Base-by-base conservation (phyloP, 2,113 vertebrate genomes). In the Pipa parva region DNA sequence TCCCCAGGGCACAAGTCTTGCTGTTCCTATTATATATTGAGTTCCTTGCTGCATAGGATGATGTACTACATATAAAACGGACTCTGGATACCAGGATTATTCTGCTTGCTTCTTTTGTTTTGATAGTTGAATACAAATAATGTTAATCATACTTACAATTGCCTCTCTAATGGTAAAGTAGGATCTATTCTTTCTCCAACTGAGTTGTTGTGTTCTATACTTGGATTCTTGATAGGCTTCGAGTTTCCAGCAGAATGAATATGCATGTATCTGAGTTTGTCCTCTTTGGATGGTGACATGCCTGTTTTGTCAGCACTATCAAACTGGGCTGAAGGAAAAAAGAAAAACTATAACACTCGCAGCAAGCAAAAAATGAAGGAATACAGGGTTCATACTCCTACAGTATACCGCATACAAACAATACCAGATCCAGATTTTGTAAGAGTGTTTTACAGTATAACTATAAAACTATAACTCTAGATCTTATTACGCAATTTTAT, bases 151-250 rank as follows among this genome's bases (percentile, higher is more conserved):
- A 97, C 95, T 96, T 85, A 99, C 97, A 94, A 92, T 85, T 98
- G 97, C 84, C 89, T 97, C 81, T 97, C 95, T 79, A 99, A 80
- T 9, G 95, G 90, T 84, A 97, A 79, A 17, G 82, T 79, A 71
- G 95, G 93, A 78, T 98, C 94, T 66, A 98, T 92, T 46, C 92
- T 90, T 78, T 99, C 95, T 50, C 95, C 95, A 0, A 92, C 46
- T 6, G 92, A 86, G 66, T 78, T 81, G 74, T 84, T 81, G 45
- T 91, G 87, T 75, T 98, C 97, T 2, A 86, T 0, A 1, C 82
- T 88, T 58, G 88, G 81, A 37, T 83, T 83, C 83, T 95, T 97
- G 5, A 87, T 84, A 78, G 89, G 87, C 78, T 93, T 94, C 81
- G 94, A 81, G 80, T 88, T 92, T 67, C 85, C 82, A 60, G 89